phyloP scores from a whole-genome alignment of 2,797 vertebrate species.

The Salmo trutta region DNA sequence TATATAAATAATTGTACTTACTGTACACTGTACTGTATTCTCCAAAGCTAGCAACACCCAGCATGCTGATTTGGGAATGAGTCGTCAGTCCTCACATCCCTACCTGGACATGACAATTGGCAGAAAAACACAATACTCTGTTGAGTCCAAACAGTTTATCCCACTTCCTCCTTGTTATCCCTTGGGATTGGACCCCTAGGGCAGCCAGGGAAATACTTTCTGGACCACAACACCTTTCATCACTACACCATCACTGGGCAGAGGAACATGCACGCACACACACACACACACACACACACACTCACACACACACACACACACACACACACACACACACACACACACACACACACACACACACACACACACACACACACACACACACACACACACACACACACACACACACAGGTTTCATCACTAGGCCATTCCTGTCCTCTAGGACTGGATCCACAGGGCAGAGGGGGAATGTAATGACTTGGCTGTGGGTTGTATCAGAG shows the following conservation, averaged over 20 bases:
- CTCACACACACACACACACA: background rate
- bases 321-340: background rate
- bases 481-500: slow-evolving; percentile 38
- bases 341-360: background rate
- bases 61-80: slow-evolving; percentile 18
- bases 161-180: background rate
- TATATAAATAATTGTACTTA: too few species aligned
- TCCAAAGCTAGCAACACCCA: background rate
- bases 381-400: background rate
- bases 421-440: slow-evolving; percentile 1
- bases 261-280: background rate
- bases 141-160: background rate
- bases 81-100: slow-evolving; percentile 23
- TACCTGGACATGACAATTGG: slow-evolving; percentile 5
- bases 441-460: slow-evolving; percentile 32
- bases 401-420: slow-evolving; percentile 20
- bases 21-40: background rate
- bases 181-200: background rate
- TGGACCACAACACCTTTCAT: background rate
- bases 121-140: too few species aligned
- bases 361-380: background rate
- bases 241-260: background rate
- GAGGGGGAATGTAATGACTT: slow-evolving; percentile 43
- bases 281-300: background rate
- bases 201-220: background rate